Percentiles rank a stretch among this genome's conserved stretches.
Evolutionary conservation across 1,140 invertebrate species (phyloP).

Genomic region (Muscidifurax raptorellus): DNA sequence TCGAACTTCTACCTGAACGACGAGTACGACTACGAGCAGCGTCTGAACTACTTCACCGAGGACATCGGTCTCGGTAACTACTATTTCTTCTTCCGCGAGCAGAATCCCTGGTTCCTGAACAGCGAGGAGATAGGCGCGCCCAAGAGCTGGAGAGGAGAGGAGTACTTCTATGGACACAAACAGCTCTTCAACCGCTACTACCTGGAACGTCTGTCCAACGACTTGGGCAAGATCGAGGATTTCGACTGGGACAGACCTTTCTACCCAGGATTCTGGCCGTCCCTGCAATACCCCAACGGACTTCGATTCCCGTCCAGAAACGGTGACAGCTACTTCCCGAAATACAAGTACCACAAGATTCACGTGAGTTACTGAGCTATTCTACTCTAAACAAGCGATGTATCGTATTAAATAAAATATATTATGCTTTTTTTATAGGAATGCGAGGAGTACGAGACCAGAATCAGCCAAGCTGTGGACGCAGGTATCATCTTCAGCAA

Average conservation of each 20-base stretch:
- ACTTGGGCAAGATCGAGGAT: constrained; percentile 77
- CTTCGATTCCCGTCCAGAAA: constrained; percentile 78
- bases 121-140: constrained; percentile 74
- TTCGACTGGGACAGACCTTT: constrained; percentile 78
- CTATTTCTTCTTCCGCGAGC: constrained; percentile 82
- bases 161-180: constrained; percentile 78
- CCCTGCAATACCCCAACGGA: constrained; percentile 81
- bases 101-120: constrained; percentile 81
- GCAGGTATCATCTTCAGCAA: constrained; percentile 77
- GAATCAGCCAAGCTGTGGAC: constrained; percentile 78
- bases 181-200: constrained; percentile 81
- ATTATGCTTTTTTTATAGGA: constrained; percentile 53
- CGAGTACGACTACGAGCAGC: constrained; percentile 76
- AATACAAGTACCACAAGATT: constrained; percentile 66
- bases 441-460: constrained; percentile 64
- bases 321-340: constrained; percentile 61
- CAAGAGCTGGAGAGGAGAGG: constrained; percentile 77
- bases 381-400: no score
- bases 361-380: constrained; percentile 55
- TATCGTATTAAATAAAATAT: no score
- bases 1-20: constrained; percentile 60
- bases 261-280: constrained; percentile 80
- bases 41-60: constrained; percentile 84
- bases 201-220: constrained; percentile 80
- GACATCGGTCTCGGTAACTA: constrained; percentile 82